Evolutionary conservation across 2,113 vertebrate species (phyloP).

Genomic region (Motacilla alba): DNA sequence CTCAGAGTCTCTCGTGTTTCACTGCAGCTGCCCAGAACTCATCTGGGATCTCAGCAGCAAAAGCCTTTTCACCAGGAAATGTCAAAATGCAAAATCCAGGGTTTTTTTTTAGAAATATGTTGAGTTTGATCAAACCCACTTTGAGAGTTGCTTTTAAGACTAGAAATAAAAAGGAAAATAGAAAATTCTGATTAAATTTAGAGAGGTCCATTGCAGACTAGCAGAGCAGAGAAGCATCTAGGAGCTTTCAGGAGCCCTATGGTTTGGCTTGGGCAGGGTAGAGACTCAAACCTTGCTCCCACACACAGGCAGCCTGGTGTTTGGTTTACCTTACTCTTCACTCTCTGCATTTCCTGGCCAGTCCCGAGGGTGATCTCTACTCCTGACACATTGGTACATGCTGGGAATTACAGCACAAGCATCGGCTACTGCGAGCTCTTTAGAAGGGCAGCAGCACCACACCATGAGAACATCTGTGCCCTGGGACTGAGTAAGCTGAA

Average conservation of each 20-base stretch:
- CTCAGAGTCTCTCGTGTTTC: background rate
- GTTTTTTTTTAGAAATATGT: background rate
- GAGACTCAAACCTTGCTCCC: background rate
- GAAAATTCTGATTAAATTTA: background rate
- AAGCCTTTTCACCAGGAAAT: background rate
- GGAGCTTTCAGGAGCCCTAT: background rate
- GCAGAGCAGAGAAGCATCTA: background rate
- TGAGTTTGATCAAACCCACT: background rate
- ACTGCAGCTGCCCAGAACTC: background rate
- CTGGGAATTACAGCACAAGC: background rate
- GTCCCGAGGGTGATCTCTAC: background rate
- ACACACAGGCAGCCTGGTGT: background rate
- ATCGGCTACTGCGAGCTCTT: background rate
- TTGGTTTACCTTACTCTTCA: background rate
- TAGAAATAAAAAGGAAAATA: background rate
- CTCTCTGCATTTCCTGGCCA: background rate
- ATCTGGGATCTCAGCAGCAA: background rate
- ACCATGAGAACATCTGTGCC: background rate
- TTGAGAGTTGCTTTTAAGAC: background rate
- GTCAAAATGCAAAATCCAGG: background rate
- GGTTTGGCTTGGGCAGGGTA: fast-evolving
- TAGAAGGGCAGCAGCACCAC: background rate
- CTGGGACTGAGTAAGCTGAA: background rate
- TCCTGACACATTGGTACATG: background rate
- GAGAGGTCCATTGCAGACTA: background rate